Evolutionary conservation across 2,888 invertebrate genomes (phyloP).

Genomic region (Parapristionchus giblindavisi): DNA sequence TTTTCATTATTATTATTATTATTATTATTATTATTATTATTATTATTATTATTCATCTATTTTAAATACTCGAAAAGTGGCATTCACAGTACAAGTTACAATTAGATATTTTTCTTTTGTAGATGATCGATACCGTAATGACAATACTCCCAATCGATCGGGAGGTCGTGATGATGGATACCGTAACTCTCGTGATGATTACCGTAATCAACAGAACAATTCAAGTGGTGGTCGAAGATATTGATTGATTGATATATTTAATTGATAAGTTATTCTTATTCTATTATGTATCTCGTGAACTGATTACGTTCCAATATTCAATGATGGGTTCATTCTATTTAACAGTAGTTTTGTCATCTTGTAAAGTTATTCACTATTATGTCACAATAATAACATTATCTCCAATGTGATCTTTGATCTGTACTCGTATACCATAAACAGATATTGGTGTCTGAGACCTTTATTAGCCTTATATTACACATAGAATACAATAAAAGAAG

Average conservation of each 20-base stretch:
- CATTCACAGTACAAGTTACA: too few relatives aligned
- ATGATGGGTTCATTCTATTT: background rate
- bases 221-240: background rate
- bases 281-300: too few relatives aligned
- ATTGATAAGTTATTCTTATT: background rate
- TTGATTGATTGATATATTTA: background rate
- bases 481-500: slow-evolving; percentile 29
- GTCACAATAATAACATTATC: background rate
- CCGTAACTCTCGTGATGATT: background rate
- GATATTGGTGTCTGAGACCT: slow-evolving; percentile 3
- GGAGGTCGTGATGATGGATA: background rate
- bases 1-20: background rate
- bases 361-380: background rate
- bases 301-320: too few relatives aligned
- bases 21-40: too few relatives aligned
- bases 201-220: background rate
- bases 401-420: background rate
- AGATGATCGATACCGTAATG: slow-evolving; percentile 16
- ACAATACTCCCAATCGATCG: slow-evolving; percentile 7
- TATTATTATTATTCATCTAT: too few relatives aligned
- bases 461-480: slow-evolving; percentile 24
- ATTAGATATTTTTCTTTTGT: background rate
- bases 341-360: background rate
- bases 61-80: too few relatives aligned
- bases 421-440: background rate